A percentile compares a stretch with the other conserved stretches of the same genome.
phyloP scores from a whole-genome alignment of 2,113 vertebrate genomes.

The Ophthalmolycus amberensis region DNA sequence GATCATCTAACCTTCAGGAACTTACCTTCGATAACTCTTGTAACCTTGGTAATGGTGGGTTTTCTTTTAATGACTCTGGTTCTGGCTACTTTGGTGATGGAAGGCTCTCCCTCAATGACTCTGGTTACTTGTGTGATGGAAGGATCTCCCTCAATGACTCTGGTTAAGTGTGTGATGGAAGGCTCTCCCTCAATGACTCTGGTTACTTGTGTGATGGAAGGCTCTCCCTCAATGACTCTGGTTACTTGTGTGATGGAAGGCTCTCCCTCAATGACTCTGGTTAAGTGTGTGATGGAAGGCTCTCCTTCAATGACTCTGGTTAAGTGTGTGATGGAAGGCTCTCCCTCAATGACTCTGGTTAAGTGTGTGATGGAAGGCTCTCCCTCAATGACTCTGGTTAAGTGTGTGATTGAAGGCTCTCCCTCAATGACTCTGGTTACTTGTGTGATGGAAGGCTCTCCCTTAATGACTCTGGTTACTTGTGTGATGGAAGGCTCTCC shows the following conservation, averaged over 20 bases:
- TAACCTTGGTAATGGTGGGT: constrained; percentile 36
- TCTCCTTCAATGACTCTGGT: constrained; percentile 40
- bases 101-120: constrained; percentile 46
- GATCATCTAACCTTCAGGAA: neutral
- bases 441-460: constrained; percentile 45
- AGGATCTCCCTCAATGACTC: constrained; percentile 41
- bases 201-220: constrained; percentile 41
- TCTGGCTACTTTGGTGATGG: no score
- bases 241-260: constrained; percentile 45
- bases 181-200: constrained; percentile 32
- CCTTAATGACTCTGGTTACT: constrained; percentile 38
- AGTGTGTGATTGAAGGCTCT: neutral
- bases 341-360: constrained; percentile 20
- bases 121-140: neutral
- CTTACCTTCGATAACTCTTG: constrained; percentile 67
- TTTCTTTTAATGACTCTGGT: constrained; percentile 19
- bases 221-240: constrained; percentile 42
- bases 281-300: constrained; percentile 64
- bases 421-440: constrained; percentile 58
- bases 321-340: constrained; percentile 44
- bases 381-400: constrained; percentile 27
- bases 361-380: constrained; percentile 43
- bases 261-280: constrained; percentile 27
- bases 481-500: neutral
- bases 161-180: constrained; percentile 32